Evolutionary conservation across 2,888 invertebrate genomes (phyloP).

Genomic region (Fabriciana adippe): DNA sequence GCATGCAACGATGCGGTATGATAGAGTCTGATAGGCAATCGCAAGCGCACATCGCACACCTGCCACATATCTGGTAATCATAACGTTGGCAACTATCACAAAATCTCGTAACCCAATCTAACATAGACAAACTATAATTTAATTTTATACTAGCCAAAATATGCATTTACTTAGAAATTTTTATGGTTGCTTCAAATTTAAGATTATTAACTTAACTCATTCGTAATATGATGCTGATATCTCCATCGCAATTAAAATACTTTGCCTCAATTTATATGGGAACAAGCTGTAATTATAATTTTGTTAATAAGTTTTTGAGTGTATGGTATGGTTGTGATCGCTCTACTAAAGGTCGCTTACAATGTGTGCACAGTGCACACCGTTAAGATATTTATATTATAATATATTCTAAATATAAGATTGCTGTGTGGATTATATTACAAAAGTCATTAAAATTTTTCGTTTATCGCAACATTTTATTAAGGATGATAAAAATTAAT

Average conservation of each 20-base stretch:
- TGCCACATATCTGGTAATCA: conserved; percentile 46
- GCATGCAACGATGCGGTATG: conserved; percentile 34
- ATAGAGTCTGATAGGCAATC: conserved; percentile 42
- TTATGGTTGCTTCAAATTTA: background rate
- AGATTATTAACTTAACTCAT: conserved; percentile 2
- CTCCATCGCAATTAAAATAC: conserved; percentile 16
- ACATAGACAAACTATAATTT: background rate
- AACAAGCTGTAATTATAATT: no score
- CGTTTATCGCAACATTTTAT: no score
- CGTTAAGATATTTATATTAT: no score
- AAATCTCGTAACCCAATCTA: conserved; percentile 26
- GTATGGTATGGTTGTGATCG: background rate
- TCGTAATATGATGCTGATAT: conserved; percentile 18
- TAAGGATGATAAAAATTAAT: no score
- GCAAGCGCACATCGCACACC: conserved; percentile 41
- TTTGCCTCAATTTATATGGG: background rate
- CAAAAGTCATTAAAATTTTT: no score
- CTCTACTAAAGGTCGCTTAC: background rate
- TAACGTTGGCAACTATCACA: conserved; percentile 41
- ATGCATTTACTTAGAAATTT: conserved; percentile 7
- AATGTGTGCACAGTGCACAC: no score
- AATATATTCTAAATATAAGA: no score
- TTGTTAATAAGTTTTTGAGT: conserved; percentile 1
- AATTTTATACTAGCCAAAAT: background rate
- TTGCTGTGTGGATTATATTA: no score